Conservation (phyloP, 64 coral and sea anemone species). For the Pocillopora damicornis region DNA sequence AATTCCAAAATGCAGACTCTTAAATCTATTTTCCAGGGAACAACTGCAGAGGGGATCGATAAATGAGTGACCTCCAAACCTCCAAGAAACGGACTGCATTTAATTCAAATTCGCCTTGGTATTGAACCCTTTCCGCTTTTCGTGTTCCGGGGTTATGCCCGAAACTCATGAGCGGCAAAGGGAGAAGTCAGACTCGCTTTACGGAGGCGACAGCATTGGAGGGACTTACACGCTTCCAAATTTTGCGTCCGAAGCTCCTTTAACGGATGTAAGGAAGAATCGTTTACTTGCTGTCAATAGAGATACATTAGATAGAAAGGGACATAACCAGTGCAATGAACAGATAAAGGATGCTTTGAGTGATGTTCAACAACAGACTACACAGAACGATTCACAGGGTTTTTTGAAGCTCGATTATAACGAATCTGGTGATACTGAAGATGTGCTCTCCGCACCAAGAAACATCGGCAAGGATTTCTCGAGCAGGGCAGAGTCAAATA, state of each 20-base stretch:
- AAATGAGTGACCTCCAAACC: background rate
- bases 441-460: background rate
- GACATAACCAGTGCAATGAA: background rate
- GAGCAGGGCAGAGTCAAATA: background rate
- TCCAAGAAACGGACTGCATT: background rate
- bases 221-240: background rate
- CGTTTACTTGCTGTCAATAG: background rate
- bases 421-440: background rate
- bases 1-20: too few species aligned
- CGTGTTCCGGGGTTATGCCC: background rate
- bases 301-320: background rate
- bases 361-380: background rate
- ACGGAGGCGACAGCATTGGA: background rate
- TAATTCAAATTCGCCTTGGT: background rate
- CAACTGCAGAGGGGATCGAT: background rate
- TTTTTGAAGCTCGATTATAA: background rate
- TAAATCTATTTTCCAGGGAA: background rate
- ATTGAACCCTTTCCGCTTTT: background rate
- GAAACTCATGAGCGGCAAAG: slow-evolving; percentile 22
- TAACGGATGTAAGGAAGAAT: background rate
- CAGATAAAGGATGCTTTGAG: too few species aligned
- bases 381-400: background rate
- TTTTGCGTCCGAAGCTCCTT: background rate
- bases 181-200: background rate
- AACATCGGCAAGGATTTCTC: background rate